Evolutionary conservation across 1,140 invertebrate species (phyloP).

Genomic region (Orchesella cincta): DNA sequence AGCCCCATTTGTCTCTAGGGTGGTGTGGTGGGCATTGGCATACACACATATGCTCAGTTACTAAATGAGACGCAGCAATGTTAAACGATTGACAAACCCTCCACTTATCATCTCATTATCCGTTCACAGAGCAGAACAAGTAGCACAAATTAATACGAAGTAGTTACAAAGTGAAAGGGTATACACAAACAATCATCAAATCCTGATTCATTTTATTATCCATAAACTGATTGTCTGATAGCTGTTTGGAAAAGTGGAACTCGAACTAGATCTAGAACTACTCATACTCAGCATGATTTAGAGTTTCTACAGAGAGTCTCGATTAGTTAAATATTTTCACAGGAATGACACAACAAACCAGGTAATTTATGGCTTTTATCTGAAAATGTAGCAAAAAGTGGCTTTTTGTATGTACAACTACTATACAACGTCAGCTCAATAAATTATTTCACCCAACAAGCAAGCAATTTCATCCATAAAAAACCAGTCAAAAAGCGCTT

Average conservation of each 20-base stretch:
- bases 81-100: not conserved
- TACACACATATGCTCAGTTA: too few species aligned
- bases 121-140: not conserved
- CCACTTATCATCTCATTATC: not conserved
- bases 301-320: not conserved
- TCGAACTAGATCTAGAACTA: too few species aligned
- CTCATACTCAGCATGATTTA: not conserved
- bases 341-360: conserved; percentile 2
- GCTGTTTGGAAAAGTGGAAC: too few species aligned
- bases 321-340: conserved; percentile 17
- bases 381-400: not conserved
- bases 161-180: not conserved
- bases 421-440: not conserved
- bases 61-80: too few species aligned
- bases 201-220: not conserved
- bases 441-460: conserved; percentile 11
- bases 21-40: too few species aligned
- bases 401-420: not conserved
- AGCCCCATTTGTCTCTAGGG: too few species aligned
- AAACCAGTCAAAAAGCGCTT: not conserved
- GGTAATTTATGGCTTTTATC: not conserved
- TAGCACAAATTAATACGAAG: not conserved
- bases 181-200: not conserved
- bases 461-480: not conserved
- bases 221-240: not conserved